Percentiles rank a stretch among this genome's conserved stretches.
Evolutionary conservation across 2,113 vertebrate species (phyloP).

Genomic region (Datnioides undecimradiatus): DNA sequence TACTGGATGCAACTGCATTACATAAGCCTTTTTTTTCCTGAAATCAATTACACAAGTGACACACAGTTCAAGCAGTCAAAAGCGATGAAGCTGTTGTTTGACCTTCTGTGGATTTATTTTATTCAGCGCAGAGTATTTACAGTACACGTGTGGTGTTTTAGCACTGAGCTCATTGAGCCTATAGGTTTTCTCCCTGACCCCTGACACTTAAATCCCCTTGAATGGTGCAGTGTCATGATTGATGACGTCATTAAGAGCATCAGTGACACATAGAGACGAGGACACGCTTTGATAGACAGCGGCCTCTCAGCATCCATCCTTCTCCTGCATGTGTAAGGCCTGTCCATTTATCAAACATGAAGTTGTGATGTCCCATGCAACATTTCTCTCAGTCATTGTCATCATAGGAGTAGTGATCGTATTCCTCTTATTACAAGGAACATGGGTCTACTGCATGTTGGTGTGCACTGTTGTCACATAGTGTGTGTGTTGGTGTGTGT

Average conservation of each 20-base stretch:
- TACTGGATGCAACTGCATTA: slow-evolving; percentile 39
- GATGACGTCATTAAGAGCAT: slow-evolving; percentile 61
- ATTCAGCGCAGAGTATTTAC: slow-evolving; percentile 37
- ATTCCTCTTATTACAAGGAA: slow-evolving; percentile 11
- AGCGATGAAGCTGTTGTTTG: slow-evolving; percentile 38
- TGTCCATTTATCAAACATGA: slow-evolving; percentile 28
- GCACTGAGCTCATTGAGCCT: slow-evolving; percentile 25
- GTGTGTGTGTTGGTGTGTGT: not conserved
- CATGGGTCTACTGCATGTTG: not conserved
- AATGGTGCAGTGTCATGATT: slow-evolving; percentile 45
- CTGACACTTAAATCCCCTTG: slow-evolving; percentile 54
- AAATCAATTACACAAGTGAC: slow-evolving; percentile 52
- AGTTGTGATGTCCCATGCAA: not conserved
- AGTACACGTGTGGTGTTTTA: slow-evolving; percentile 13
- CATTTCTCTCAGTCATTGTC: slow-evolving; percentile 24
- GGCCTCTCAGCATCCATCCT: slow-evolving; percentile 30
- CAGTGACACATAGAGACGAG: slow-evolving; percentile 53
- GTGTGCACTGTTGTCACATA: not conserved
- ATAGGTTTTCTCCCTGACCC: slow-evolving; percentile 61
- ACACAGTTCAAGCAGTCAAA: slow-evolving; percentile 22
- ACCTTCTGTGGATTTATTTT: slow-evolving; percentile 45
- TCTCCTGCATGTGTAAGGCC: not conserved
- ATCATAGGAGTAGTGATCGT: not conserved
- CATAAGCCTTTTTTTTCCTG: slow-evolving; percentile 22
- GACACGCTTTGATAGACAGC: slow-evolving; percentile 44